phyloP scores from a whole-genome alignment of 2,797 vertebrate genomes.

The Sternotherus odoratus region DNA sequence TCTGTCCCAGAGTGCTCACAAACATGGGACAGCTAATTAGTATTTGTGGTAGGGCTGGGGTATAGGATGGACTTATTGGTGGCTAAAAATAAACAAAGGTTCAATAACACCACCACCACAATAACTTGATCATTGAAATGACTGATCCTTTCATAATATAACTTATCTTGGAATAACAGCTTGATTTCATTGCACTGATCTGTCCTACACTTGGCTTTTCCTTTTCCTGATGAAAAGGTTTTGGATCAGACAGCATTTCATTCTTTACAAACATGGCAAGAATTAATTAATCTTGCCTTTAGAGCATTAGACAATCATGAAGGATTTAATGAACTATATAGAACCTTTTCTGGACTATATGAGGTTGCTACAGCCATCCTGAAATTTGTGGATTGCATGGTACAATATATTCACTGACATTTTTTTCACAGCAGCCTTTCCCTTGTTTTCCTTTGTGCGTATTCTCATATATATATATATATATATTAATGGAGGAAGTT shows the following conservation, averaged over 20 bases:
- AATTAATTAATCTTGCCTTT: background rate
- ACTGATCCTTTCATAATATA: background rate
- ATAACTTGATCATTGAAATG: background rate
- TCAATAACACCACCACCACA: background rate
- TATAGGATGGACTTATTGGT: background rate
- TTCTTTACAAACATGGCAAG: background rate
- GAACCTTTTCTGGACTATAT: background rate
- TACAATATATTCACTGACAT: background rate
- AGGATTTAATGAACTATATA: background rate
- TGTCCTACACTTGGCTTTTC: background rate
- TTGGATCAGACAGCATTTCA: background rate
- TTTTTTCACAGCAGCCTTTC: background rate
- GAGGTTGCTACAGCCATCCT: background rate
- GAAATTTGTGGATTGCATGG: background rate
- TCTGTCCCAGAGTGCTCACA: background rate
- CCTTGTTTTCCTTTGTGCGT: background rate
- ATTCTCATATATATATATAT: background rate
- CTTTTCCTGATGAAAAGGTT: background rate
- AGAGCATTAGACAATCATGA: background rate
- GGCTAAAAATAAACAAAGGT: background rate
- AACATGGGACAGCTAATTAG: background rate
- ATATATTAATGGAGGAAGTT: background rate
- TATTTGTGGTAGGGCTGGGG: background rate
- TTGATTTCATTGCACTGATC: background rate
- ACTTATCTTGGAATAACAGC: background rate